Base-by-base conservation (phyloP, 1,140 invertebrate species). In the Steinernema khuongi region DNA sequence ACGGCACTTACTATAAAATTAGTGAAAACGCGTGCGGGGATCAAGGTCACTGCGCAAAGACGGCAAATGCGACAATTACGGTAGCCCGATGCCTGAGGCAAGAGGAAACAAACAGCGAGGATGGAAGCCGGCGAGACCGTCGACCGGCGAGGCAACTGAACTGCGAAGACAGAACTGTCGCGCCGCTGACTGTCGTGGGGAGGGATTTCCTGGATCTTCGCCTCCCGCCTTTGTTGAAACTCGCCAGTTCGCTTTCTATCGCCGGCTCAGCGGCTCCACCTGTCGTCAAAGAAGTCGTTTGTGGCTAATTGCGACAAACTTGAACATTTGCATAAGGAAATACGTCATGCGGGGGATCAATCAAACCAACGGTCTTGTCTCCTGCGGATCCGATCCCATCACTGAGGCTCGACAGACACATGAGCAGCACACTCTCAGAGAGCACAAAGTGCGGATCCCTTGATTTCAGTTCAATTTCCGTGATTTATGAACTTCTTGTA, bases 211-310 rank as follows among this genome's bases (percentile, higher is more conserved):
- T 60, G 50, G 50, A 60, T 60, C 50, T 60, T 60, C 50, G 14
- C 50, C 50, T 60, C 50, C 50, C 50, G 50, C 50, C 50, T 60
- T 60, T 60, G 50, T 60, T 60, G 50, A 22, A 60, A 60, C 50
- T 22, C 50, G 14, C 11, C 50, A 60, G 7, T 14, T 60, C 50
- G 50, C 50, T 17, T 60, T n/a, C 14, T 22, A 60, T n/a, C 50
- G 19, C 50, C 11, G 26, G 4, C 50, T 26, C 50, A 4, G 4
- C 22, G 4, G 11, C 4, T 60, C 7, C 2, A 22, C 7, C 26
- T 60, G 50, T 60, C 50, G 50, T 4, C 50, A 60, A 60, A 22
- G n/a, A n/a, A 7, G 50, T 60, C 50, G 26, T 22, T 26, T 60
- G 11, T 26, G 50, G 50, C 50, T 60, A 60, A 60, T 60, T 60